Conservation (phyloP, 2,113 vertebrate genomes). For the Triplophysa dalaica region DNA sequence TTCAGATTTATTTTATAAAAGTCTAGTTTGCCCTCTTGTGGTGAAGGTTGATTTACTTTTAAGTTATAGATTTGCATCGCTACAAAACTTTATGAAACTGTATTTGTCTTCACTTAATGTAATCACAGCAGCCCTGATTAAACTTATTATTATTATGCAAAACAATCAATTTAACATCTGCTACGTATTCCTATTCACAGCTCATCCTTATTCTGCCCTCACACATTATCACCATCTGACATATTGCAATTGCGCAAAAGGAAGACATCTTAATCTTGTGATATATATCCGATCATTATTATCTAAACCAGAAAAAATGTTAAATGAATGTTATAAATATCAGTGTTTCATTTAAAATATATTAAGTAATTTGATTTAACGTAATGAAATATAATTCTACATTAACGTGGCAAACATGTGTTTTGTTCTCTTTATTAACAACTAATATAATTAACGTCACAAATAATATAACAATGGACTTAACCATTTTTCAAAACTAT, state of each 20-base stretch:
- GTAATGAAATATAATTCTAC: no score
- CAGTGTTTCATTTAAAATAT: no score
- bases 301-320: constrained; percentile 28
- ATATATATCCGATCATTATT: neutral
- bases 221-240: constrained; percentile 3
- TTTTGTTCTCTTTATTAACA: no score
- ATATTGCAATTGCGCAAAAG: neutral
- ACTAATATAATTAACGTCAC: no score
- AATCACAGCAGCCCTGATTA: neutral
- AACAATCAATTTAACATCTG: neutral
- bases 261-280: neutral
- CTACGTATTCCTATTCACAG: neutral
- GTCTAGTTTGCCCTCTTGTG: neutral
- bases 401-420: no score
- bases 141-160: constrained; percentile 11
- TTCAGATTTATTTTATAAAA: neutral
- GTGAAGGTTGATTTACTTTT: neutral
- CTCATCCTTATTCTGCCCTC: neutral
- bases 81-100: neutral
- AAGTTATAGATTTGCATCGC: neutral
- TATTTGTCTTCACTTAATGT: constrained; percentile 8
- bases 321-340: no score
- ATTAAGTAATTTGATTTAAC: no score
- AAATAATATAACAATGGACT: no score
- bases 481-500: no score